These are phyloP conservation scores for Agrochola lota DNA, from an alignment of 2,888 invertebrate species.

Conservation along the genomic window DNA sequence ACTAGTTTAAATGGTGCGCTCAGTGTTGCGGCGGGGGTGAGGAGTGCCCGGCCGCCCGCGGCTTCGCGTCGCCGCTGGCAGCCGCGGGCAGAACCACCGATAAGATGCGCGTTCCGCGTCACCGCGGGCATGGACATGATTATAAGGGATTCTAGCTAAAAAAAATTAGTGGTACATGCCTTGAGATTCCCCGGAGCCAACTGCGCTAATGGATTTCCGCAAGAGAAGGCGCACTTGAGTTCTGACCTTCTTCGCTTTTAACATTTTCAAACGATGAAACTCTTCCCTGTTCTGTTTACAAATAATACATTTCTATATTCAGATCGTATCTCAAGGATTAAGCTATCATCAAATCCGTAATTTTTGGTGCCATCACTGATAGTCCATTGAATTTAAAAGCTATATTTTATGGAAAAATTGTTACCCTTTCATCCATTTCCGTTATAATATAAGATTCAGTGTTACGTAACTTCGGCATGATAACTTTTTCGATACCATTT, in stretches of 20 bases:
- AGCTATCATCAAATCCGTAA: background rate
- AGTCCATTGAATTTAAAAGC: background rate
- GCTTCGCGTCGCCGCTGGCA: too few species aligned
- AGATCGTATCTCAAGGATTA: background rate
- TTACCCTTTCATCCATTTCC: constrained; percentile 88
- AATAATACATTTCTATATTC: constrained; percentile 9
- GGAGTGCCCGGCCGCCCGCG: too few species aligned
- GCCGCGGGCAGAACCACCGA: too few species aligned
- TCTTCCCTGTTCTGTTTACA: constrained; percentile 85
- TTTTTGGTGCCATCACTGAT: background rate
- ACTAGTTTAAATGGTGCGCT: too few species aligned
- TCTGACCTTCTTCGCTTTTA: constrained; percentile 86
- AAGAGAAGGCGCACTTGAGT: constrained; percentile 69
- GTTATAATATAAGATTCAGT: constrained; percentile 85
- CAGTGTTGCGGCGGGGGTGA: too few species aligned
- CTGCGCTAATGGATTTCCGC: constrained; percentile 50
- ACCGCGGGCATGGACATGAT: background rate
- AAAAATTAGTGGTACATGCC: constrained; percentile 57
- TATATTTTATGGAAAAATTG: background rate
- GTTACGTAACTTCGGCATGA: constrained; percentile 85
- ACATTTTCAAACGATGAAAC: constrained; percentile 88
- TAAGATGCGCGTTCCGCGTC: too few species aligned
- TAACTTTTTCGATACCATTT: constrained; percentile 88
- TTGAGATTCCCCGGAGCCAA: constrained; percentile 55
- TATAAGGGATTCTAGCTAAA: background rate